These are phyloP conservation scores for Phyllopteryx taeniolatus DNA, from an alignment of 2,113 vertebrate genomes.

Conservation along the genomic window DNA sequence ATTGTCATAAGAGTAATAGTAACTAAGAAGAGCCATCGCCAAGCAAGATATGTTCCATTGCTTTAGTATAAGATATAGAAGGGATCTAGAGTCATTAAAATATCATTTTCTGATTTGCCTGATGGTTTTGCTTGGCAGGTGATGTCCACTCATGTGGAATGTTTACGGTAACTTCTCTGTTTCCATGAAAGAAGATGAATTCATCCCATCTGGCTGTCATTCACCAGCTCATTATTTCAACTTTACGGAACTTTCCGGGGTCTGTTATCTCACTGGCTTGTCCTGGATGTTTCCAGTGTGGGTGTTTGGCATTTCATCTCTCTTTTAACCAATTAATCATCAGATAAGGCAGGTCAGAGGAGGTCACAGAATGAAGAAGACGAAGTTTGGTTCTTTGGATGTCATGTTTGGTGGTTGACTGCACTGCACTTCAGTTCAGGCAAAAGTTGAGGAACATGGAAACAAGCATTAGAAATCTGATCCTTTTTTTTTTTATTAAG, in stretches of 20 bases:
- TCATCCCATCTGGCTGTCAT: constrained; percentile 27
- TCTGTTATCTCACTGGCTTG: constrained; percentile 14
- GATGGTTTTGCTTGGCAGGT: constrained; percentile 34
- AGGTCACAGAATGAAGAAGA: constrained; percentile 13
- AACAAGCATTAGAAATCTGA: constrained; percentile 36
- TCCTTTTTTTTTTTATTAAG: background rate
- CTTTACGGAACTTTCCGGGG: constrained; percentile 15
- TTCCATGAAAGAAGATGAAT: constrained; percentile 54
- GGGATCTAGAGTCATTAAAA: constrained; percentile 41
- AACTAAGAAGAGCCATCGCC: constrained; percentile 23
- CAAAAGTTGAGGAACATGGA: constrained; percentile 8
- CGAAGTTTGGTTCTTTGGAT: background rate
- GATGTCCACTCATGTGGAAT: constrained; percentile 43
- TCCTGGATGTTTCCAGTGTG: constrained; percentile 10
- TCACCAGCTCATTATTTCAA: constrained; percentile 16
- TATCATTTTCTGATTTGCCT: constrained; percentile 47
- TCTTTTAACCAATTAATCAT: background rate
- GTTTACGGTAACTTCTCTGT: constrained; percentile 43
- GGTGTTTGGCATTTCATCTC: background rate
- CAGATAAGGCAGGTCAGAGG: background rate
- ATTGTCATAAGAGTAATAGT: constrained; percentile 15
- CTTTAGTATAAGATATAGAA: constrained; percentile 48
- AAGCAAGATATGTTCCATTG: constrained; percentile 5
- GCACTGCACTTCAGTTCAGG: constrained; percentile 51
- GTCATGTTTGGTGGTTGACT: background rate